Evolutionary conservation across 2,888 invertebrate genomes (phyloP).

Genomic region (Orthosia gracilis): DNA sequence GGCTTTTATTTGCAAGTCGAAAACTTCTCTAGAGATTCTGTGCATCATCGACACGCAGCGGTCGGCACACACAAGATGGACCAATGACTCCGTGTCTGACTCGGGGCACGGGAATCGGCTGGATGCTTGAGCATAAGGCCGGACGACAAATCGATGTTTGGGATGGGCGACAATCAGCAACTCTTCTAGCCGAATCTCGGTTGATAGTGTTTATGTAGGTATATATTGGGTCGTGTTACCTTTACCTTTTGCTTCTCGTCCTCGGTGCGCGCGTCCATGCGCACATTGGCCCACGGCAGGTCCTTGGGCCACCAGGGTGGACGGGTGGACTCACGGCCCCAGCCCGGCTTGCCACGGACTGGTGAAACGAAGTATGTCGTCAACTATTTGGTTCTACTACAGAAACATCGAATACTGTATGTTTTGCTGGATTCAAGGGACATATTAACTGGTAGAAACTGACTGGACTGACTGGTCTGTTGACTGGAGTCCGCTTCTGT

Average conservation of each 20-base stretch:
- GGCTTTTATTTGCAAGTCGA: neutral
- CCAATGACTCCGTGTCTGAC: neutral
- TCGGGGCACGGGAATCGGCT: neutral
- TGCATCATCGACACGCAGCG: too few relatives aligned
- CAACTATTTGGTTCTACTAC: neutral
- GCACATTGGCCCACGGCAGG: slow-evolving; percentile 99
- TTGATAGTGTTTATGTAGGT: neutral
- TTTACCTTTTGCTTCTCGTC: slow-evolving; percentile 98
- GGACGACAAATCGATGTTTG: neutral
- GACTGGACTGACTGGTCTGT: too few relatives aligned
- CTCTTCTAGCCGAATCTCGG: neutral
- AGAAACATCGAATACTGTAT: neutral
- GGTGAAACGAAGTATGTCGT: neutral
- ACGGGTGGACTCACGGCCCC: slow-evolving; percentile 98
- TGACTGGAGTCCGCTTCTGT: too few relatives aligned
- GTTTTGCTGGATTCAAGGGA: neutral
- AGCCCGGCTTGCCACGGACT: slow-evolving; percentile 98
- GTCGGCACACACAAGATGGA: neutral
- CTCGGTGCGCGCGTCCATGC: slow-evolving; percentile 98
- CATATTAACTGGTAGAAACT: neutral
- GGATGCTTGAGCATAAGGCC: neutral
- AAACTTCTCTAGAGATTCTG: neutral
- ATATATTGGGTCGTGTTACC: slow-evolving; percentile 8
- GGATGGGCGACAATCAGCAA: neutral
- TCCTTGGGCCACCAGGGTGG: slow-evolving; percentile 99